Conservation (phyloP, 2,888 invertebrate species). For the Gymnosoma rotundatum region DNA sequence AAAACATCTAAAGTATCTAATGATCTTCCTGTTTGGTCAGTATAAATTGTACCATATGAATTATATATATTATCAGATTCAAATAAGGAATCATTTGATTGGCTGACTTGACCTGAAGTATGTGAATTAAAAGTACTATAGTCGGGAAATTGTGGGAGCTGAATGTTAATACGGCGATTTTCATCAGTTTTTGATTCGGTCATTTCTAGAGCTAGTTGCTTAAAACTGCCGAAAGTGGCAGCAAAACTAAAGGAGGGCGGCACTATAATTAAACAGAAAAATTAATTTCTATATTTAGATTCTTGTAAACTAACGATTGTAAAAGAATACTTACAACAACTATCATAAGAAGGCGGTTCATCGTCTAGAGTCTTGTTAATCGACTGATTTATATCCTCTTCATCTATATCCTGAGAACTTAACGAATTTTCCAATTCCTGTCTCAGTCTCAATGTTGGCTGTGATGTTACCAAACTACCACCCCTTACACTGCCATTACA, state of each 20-base stretch:
- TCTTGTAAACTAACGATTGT: background rate
- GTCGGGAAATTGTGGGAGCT: constrained; percentile 77
- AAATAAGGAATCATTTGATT: constrained; percentile 75
- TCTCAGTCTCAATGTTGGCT: constrained; percentile 61
- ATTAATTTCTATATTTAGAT: background rate
- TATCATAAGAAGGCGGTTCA: constrained; percentile 79
- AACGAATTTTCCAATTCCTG: constrained; percentile 49
- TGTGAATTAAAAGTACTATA: constrained; percentile 75
- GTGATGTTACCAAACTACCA: constrained; percentile 60
- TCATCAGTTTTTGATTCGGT: constrained; percentile 40
- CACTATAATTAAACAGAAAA: constrained; percentile 69
- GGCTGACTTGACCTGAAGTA: constrained; percentile 73
- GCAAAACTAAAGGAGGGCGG: constrained; percentile 79
- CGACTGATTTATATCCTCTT: constrained; percentile 70
- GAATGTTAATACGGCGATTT: constrained; percentile 74
- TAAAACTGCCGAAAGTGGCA: constrained; percentile 76
- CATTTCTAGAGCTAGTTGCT: constrained; percentile 70
- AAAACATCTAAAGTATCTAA: constrained; percentile 76
- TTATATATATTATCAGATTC: constrained; percentile 74
- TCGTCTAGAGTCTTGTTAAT: constrained; percentile 72
- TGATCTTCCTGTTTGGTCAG: constrained; percentile 77
- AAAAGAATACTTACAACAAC: constrained; percentile 75
- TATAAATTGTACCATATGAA: constrained; percentile 76
- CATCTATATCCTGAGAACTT: constrained; percentile 64
- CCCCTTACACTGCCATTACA: constrained; percentile 22